Evolutionary conservation across 1,140 invertebrate species (phyloP).

Genomic region (Scaptomyza pallida): DNA sequence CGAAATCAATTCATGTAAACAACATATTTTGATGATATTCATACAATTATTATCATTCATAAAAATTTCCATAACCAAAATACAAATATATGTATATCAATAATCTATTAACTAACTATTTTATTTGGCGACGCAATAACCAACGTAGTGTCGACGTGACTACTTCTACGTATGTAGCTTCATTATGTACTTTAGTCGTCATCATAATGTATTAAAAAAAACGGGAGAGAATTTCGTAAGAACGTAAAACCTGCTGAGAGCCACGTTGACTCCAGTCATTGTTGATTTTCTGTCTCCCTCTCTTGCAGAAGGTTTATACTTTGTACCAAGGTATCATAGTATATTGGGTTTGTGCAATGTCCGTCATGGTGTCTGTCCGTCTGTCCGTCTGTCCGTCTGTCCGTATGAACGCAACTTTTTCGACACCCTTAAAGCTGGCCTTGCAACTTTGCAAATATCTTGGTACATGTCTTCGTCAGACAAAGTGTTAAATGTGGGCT

Average conservation of each 20-base stretch:
- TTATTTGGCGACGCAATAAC: constrained; percentile 37
- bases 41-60: background rate
- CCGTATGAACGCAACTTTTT: no score
- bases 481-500: no score
- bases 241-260: constrained; percentile 34
- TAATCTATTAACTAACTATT: constrained; percentile 26
- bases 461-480: no score
- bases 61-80: constrained; percentile 7
- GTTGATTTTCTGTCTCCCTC: constrained; percentile 23
- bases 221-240: constrained; percentile 45
- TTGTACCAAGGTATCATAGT: no score
- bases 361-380: no score
- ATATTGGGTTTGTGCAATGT: no score
- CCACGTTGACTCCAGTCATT: constrained; percentile 21
- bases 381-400: no score
- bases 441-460: no score
- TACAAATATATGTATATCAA: background rate
- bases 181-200: constrained; percentile 32
- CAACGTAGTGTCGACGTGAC: constrained; percentile 36
- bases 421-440: no score
- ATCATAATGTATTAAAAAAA: constrained; percentile 31
- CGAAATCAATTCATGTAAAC: background rate
- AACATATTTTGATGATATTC: background rate
- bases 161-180: constrained; percentile 38
- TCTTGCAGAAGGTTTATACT: background rate